A percentile compares a stretch with the other conserved stretches of the same genome.
Conservation (phyloP, 1,140 invertebrate genomes). For the Brachionus rubens region DNA sequence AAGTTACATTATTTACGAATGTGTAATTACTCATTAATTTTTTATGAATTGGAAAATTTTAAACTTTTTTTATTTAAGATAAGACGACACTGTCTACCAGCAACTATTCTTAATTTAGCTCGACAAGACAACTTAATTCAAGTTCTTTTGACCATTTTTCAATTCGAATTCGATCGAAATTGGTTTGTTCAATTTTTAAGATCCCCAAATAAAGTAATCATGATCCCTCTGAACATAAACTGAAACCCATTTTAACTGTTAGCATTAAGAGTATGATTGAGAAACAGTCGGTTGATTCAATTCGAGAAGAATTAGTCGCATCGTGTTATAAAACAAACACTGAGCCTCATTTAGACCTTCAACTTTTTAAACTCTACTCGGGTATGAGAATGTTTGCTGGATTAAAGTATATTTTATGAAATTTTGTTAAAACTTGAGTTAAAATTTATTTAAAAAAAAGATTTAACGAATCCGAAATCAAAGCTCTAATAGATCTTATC, state of each 20-base stretch:
- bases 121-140: constrained; percentile 16
- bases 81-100: constrained; percentile 17
- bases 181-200: constrained; percentile 44
- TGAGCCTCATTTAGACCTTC: background rate
- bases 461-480: constrained; percentile 42
- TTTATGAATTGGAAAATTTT: background rate
- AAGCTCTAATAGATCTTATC: constrained; percentile 34
- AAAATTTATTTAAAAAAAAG: background rate
- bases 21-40: background rate
- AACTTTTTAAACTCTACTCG: constrained; percentile 40
- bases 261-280: constrained; percentile 7
- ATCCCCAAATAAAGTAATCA: constrained; percentile 35
- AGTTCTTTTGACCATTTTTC: constrained; percentile 28
- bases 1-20: constrained; percentile 26
- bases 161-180: constrained; percentile 34
- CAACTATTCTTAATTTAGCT: constrained; percentile 29
- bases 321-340: background rate
- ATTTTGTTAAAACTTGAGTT: background rate
- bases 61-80: background rate
- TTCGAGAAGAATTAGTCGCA: constrained; percentile 33
- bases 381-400: constrained; percentile 39
- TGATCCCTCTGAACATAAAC: background rate
- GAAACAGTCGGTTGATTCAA: constrained; percentile 26
- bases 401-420: constrained; percentile 18
- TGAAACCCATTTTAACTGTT: no score